Evolutionary conservation across 2,888 invertebrate species (phyloP), one percentile per base, ranked within the genome.

Genomic region (Danaus chrysippus): DNA sequence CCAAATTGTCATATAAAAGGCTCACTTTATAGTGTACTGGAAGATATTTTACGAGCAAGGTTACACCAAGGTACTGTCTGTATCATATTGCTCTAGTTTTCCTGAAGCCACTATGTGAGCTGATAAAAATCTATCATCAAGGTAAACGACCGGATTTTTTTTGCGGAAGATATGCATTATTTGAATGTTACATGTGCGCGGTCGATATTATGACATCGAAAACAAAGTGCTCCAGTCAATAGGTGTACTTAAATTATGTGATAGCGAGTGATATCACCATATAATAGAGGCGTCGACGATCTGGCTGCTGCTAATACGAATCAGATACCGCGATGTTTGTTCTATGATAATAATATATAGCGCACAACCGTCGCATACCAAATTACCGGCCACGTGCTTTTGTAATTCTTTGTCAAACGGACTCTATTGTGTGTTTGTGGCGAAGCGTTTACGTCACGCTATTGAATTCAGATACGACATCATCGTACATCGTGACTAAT

Each of bases 321-420:
- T 69, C 68, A 71, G 73, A 76, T 87, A 86, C 84, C 85, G 71
- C 78, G 71, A 61, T 87, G 88, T 87, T 88, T 86, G 82, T 68
- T 74, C 76, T 78, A 75, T 77, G 89, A 90, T 90, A 87, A 83
- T 75, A 60, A 76, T 73, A 82, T 78, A 79, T 34, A 34, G 23
- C 81, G 81, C 82, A 79, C 76, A 72, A 65, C 63, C 66, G 68
- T 65, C 68, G 68, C 70, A 67, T 62, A 73, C 70, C 71, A 73
- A 76, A 73, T 73, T 71, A 70, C 69, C 60, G 68, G 72, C 77
- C 79, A 81, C 81, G 81, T 79, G 81, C 75, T 75, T 69, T 61
- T 59, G 59, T 63, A 59, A 63, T 52, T 59, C 58, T 56, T 52
- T 57, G 56, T 59, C 63, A 61, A 61, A 63, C 58, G 11, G 43